These are phyloP conservation scores for Clarias pachynema DNA, from an alignment of 2,797 vertebrate genomes.

Conservation along the genomic window DNA sequence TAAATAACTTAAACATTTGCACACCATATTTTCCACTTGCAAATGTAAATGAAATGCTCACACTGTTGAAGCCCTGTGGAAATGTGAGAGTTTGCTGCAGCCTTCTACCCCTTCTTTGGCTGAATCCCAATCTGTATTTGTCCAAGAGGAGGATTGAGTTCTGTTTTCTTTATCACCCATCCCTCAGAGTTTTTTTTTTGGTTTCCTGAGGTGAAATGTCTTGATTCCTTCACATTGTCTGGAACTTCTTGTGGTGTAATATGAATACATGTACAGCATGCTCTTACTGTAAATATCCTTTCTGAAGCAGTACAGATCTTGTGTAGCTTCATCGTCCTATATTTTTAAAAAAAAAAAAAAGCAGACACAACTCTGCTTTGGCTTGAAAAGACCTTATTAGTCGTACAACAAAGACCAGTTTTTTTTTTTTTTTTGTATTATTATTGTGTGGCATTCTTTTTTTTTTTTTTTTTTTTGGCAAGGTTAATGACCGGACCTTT, in stretches of 20 bases:
- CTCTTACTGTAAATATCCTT: not conserved
- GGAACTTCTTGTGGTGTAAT: not conserved
- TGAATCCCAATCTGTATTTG: slow-evolving; percentile 16
- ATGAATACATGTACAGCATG: not conserved
- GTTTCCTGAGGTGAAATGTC: slow-evolving; percentile 33
- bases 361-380: not conserved
- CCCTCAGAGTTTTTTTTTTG: slow-evolving; percentile 31
- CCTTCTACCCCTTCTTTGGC: not conserved
- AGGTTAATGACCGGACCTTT: slow-evolving; percentile 32
- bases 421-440: not conserved
- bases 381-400: not conserved
- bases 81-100: not conserved
- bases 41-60: not conserved
- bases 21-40: slow-evolving; percentile 14
- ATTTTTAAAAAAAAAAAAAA: no score
- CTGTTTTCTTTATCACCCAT: slow-evolving; percentile 3
- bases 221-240: slow-evolving; percentile 24
- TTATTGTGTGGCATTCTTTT: not conserved
- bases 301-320: not conserved
- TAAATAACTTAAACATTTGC: slow-evolving; percentile 8
- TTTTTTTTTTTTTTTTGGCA: no score
- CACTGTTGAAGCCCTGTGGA: slow-evolving; percentile 1
- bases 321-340: not conserved
- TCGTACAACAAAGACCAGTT: not conserved
- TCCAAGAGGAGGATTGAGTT: slow-evolving; percentile 13